Base-by-base conservation (phyloP, 2,797 vertebrate genomes). In the Garrulus glandarius region DNA sequence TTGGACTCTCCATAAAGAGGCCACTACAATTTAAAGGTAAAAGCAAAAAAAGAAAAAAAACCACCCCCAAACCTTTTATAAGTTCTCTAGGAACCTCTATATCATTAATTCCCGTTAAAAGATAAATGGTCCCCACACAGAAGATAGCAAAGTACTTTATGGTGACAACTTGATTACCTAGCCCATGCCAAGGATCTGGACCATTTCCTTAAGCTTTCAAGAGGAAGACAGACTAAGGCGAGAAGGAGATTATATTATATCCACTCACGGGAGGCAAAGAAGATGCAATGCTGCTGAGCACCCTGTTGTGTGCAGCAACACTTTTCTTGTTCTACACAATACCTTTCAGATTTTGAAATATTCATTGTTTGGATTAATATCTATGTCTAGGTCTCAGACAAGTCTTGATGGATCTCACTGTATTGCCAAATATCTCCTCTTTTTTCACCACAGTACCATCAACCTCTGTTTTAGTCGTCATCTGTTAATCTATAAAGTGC, bases 291-390 rank as follows among this genome's bases (percentile, higher is more conserved):
- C 22, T 82, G 80, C 64, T 57, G 68, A 91, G 49, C 23, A 87
- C 18, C 30, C n/a, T 43, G 5, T 50, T 90, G 16, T 55, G 69
- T 69, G 30, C 21, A 84, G 49, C 49, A 88, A 29, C 9, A 10
- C 60, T 44, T 20, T 53, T 81, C 65, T 65, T 88, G 36, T 68
- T 83, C 63, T 71, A 46, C 23, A 18, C 26, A 14, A 36, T 55
- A 76, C 29, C 39, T 90, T 84, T 79, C 67, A 80, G 32, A 86
- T 53, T 81, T 92, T 95, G 69, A 97, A 93, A 93, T 86, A 89
- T 84, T 94, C 43, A 88, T 71, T 75, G 47, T 67, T 93, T 79
- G 81, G 43, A 91, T 84, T 92, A 92, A 67, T 55, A 75, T 67
- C 85, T 81, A 30, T 63, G 55, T 68, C 61, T 60, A 61, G 12